Percentiles rank a stretch among this genome's conserved stretches.
phyloP scores from a whole-genome alignment of 2,113 vertebrate species.

The Periophthalmus modestus region DNA sequence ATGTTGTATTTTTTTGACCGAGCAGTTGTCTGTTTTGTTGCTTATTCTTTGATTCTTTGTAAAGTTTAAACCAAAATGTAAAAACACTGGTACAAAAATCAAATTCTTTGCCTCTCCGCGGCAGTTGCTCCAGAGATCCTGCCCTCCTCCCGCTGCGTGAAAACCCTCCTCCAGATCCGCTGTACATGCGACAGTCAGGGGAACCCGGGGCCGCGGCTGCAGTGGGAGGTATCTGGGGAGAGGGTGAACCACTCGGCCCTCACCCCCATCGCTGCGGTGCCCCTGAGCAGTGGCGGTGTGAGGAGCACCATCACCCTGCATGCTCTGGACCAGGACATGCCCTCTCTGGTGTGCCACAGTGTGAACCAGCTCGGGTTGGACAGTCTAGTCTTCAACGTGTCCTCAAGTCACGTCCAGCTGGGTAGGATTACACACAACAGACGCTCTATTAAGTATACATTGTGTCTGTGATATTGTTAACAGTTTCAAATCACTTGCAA shows the following conservation, averaged over 20 bases:
- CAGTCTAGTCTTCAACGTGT: constrained; percentile 51
- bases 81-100: background rate
- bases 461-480: too few relatives aligned
- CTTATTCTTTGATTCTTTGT: too few relatives aligned
- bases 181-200: constrained; percentile 70
- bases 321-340: constrained; percentile 16
- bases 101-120: background rate
- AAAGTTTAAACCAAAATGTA: background rate
- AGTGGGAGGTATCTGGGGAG: constrained; percentile 66
- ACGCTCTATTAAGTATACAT: background rate
- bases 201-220: constrained; percentile 64
- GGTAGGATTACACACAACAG: constrained; percentile 22
- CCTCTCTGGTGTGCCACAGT: constrained; percentile 60
- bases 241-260: constrained; percentile 47
- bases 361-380: constrained; percentile 54
- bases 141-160: constrained; percentile 53
- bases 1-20: too few relatives aligned
- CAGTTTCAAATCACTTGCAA: too few relatives aligned
- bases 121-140: constrained; percentile 66
- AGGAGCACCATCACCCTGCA: constrained; percentile 52
- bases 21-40: too few relatives aligned
- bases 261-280: constrained; percentile 34
- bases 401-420: constrained; percentile 29
- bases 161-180: constrained; percentile 29
- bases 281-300: constrained; percentile 5